These are phyloP conservation scores for Halesus radiatus DNA, from an alignment of 1,140 invertebrate genomes.

Conservation along the genomic window DNA sequence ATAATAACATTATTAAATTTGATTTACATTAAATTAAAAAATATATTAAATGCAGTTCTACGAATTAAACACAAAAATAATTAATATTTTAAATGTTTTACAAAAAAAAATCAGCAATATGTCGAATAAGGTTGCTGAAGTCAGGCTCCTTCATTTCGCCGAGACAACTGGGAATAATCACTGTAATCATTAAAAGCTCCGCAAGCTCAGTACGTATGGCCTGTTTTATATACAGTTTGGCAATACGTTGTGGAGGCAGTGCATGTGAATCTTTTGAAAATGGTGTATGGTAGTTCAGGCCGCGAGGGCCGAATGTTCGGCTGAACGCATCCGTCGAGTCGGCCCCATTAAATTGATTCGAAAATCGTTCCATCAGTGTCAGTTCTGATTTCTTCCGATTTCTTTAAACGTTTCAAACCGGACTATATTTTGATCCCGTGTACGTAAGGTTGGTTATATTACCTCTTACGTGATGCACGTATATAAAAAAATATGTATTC, in stretches of 20 bases:
- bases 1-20: too few relatives aligned
- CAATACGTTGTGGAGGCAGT: not conserved
- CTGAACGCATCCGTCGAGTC: conserved; percentile 24
- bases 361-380: conserved; percentile 51
- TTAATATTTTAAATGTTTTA: too few relatives aligned
- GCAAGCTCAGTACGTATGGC: too few relatives aligned
- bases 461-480: not conserved
- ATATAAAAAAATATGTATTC: not conserved
- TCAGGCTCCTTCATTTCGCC: too few relatives aligned
- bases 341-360: conserved; percentile 51
- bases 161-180: too few relatives aligned
- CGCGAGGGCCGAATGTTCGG: not conserved
- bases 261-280: not conserved
- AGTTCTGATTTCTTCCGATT: conserved; percentile 42
- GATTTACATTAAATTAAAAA: too few relatives aligned
- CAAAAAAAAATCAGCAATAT: too few relatives aligned
- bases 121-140: too few relatives aligned
- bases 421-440: not conserved
- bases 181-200: too few relatives aligned
- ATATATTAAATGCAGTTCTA: too few relatives aligned
- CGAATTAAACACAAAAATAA: too few relatives aligned
- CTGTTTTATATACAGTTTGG: too few relatives aligned
- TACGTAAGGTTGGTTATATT: not conserved
- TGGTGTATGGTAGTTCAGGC: not conserved
- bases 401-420: not conserved